phyloP scores from a whole-genome alignment of 2,113 vertebrate species.

The Pygoscelis adeliae region DNA sequence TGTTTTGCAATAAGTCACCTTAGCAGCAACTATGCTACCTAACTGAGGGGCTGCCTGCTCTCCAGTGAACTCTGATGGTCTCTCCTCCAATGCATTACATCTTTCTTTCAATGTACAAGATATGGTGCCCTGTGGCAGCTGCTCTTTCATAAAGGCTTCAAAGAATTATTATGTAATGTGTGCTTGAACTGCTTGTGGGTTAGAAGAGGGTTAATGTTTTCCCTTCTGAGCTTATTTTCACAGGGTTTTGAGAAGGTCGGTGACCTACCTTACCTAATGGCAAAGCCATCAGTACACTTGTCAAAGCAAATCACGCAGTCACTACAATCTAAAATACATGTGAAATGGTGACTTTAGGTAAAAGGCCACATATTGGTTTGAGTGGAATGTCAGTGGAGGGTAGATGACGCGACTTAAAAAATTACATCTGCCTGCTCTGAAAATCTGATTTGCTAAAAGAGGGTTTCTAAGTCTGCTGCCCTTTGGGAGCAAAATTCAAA shows the following conservation, averaged over 20 bases:
- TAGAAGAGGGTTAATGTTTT: background rate
- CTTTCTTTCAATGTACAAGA: background rate
- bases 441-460: background rate
- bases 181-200: background rate
- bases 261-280: background rate
- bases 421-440: background rate
- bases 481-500: background rate
- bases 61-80: background rate
- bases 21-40: background rate
- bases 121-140: background rate
- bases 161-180: background rate
- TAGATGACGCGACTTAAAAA: background rate
- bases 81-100: background rate
- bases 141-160: background rate
- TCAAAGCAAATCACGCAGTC: background rate
- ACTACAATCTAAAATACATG: background rate
- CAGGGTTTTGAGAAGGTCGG: background rate
- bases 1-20: background rate
- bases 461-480: background rate
- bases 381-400: background rate
- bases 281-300: background rate
- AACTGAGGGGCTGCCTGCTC: background rate
- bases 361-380: background rate
- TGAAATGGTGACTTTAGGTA: background rate
- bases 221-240: background rate